Evolutionary conservation across 2,113 vertebrate genomes (phyloP), one percentile per base, ranked within the genome.

Genomic region (Gymnarchus niloticus): DNA sequence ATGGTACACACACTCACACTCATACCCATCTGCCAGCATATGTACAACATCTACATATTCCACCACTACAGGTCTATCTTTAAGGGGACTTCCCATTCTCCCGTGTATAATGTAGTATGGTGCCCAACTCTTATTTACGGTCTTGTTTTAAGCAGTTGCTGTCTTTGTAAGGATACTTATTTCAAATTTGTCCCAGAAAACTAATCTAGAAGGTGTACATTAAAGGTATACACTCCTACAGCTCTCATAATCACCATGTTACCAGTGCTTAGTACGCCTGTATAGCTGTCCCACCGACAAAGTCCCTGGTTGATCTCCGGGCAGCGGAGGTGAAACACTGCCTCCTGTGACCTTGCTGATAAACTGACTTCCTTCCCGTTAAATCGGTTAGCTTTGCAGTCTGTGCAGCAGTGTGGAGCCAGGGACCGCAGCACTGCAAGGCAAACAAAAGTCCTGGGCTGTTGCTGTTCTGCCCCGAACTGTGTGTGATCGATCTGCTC

Each of bases 331-430:
- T 82, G 87, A 82, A 49, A 56, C 52, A 41, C 61, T 44, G 54
- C 56, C 57, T 83, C 46, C 87, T 84, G 83, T 86, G 83, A 85
- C 86, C 85, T 85, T 88, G 86, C 81, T 86, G 86, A 86, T 88
- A 86, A 90, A 81, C 25, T 46, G 33, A 14, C 76, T 56, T 52
- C 83, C 48, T 65, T 21, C 3, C 61, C 52, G 69, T 86, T 83
- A 84, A 81, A 85, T 84, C 77, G 33, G 37, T 56, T 82, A 19
- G 59, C 83, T 86, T 56, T 76, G 51, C 56, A 78, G n/a, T n/a
- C n/a, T n/a, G n/a, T n/a, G n/a, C n/a, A n/a, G n/a, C n/a, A n/a
- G n/a, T n/a, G n/a, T n/a, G n/a, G n/a, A n/a, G 51, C 6, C 46
- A 48, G 33, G 56, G 85, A 17, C 82, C 37, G 23, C 56, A 12